Percentiles rank a stretch among this genome's conserved stretches.
Evolutionary conservation across 2,797 vertebrate species (phyloP).

Genomic region (Glossophaga mutica): DNA sequence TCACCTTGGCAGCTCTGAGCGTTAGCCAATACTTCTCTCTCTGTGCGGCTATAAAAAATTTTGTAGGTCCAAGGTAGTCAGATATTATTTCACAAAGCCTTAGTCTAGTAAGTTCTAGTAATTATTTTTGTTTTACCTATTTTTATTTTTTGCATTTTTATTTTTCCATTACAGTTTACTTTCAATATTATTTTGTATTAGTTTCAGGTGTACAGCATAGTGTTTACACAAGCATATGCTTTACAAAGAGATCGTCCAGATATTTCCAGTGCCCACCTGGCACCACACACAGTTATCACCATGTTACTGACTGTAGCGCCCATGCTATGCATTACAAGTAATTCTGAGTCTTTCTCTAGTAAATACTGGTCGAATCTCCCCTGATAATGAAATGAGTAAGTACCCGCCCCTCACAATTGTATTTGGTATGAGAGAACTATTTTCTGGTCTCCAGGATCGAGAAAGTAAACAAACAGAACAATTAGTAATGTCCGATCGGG

Average conservation of each 20-base stretch:
- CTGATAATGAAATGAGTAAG: neutral
- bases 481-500: neutral
- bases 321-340: neutral
- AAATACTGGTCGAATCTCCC: neutral
- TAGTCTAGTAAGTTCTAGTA: neutral
- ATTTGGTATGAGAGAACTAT: neutral
- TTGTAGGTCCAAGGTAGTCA: neutral
- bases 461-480: neutral
- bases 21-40: neutral
- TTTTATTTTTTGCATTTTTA: neutral
- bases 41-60: neutral
- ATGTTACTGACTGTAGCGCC: neutral
- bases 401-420: neutral
- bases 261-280: neutral
- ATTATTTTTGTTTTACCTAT: neutral
- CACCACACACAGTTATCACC: neutral
- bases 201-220: neutral
- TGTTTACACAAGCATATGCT: neutral
- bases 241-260: neutral
- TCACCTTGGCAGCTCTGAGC: neutral
- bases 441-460: neutral
- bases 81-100: neutral
- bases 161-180: neutral
- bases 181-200: neutral
- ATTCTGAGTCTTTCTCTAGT: slow-evolving; percentile 17